phyloP scores from a whole-genome alignment of 92 coral and sea anemone genomes.

The Parazoanthus atlanticus region DNA sequence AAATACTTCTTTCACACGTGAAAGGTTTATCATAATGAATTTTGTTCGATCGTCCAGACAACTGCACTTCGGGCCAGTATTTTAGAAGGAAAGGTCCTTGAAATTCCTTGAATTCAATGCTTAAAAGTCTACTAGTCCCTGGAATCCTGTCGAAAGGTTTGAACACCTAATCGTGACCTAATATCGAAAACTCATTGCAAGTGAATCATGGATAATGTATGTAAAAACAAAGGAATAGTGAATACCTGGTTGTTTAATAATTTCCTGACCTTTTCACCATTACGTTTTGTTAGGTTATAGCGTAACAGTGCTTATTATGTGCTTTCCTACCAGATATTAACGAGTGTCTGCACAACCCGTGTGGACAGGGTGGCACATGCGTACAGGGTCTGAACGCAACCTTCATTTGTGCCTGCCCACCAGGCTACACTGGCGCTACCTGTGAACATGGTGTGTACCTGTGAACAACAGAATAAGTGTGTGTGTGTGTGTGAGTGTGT shows the following conservation, averaged over 20 bases:
- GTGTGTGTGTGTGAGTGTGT: background rate
- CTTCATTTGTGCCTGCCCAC: constrained; percentile 78
- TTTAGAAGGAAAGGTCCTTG: too few relatives aligned
- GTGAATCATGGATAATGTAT: too few relatives aligned
- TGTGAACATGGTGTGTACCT: constrained; percentile 59
- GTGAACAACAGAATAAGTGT: background rate
- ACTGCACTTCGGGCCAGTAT: too few relatives aligned
- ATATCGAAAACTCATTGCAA: too few relatives aligned
- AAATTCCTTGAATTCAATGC: too few relatives aligned
- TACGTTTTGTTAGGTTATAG: background rate
- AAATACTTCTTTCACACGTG: too few relatives aligned
- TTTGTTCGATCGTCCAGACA: too few relatives aligned
- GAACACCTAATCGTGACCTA: too few relatives aligned
- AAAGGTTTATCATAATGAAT: too few relatives aligned
- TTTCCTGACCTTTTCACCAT: background rate
- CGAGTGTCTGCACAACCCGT: constrained; percentile 73
- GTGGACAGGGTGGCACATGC: constrained; percentile 71
- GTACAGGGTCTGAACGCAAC: constrained; percentile 72
- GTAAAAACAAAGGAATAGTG: background rate
- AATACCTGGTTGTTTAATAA: too few relatives aligned
- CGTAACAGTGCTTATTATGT: background rate
- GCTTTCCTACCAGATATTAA: constrained; percentile 59
- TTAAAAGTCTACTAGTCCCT: too few relatives aligned
- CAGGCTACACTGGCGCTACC: constrained; percentile 76
- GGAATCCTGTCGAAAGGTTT: too few relatives aligned